Evolutionary conservation across 2,888 invertebrate genomes (phyloP).

Genomic region (Archips crataeganus): DNA sequence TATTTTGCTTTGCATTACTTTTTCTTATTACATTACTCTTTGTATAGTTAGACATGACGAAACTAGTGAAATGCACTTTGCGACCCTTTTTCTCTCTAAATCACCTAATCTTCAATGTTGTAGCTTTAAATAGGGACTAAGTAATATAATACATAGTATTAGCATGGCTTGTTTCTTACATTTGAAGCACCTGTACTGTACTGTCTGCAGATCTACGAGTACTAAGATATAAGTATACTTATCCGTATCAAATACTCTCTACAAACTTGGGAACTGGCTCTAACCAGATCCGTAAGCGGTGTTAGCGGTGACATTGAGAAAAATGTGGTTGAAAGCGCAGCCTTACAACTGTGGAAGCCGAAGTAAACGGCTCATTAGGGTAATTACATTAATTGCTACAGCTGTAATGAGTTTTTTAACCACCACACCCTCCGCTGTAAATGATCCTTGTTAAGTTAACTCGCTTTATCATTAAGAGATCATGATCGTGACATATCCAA

Average conservation of each 20-base stretch:
- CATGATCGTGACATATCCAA: slow-evolving; percentile 50
- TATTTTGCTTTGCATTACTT: too few species aligned
- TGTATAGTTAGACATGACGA: too few species aligned
- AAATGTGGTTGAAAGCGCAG: slow-evolving; percentile 39
- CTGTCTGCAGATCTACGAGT: not conserved
- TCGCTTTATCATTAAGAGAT: slow-evolving; percentile 39
- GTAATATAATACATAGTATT: not conserved
- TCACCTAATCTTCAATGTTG: not conserved
- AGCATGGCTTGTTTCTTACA: not conserved
- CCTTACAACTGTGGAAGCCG: slow-evolving; percentile 29
- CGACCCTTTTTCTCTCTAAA: too few species aligned
- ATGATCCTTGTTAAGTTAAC: slow-evolving; percentile 39
- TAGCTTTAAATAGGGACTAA: too few species aligned
- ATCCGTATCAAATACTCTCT: slow-evolving; percentile 20
- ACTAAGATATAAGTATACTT: not conserved
- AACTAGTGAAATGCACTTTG: too few species aligned
- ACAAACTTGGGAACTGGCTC: slow-evolving; percentile 37
- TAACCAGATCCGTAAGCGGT: slow-evolving; percentile 30
- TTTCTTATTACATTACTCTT: too few species aligned
- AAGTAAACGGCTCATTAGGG: slow-evolving; percentile 35
- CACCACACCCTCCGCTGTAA: slow-evolving; percentile 36
- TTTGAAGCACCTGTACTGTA: not conserved
- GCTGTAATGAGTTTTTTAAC: slow-evolving; percentile 28
- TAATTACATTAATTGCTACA: slow-evolving; percentile 36
- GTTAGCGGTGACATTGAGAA: slow-evolving; percentile 36